Evolutionary conservation across 1,140 invertebrate species (phyloP).

Genomic region (Dreissena polymorpha): DNA sequence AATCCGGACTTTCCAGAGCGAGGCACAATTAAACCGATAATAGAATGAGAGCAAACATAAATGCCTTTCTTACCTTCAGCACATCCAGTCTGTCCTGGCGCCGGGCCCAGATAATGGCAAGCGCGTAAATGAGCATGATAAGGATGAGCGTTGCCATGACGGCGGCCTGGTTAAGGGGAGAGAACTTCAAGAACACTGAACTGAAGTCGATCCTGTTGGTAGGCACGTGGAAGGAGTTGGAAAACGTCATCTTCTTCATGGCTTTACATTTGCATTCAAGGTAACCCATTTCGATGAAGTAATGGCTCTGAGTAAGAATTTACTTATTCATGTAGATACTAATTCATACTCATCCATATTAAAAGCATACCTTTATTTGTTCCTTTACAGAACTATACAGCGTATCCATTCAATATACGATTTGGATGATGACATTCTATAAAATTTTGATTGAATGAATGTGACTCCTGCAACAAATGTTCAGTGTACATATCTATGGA

Average conservation of each 20-base stretch:
- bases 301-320: slow-evolving; percentile 11
- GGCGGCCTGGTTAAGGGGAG: slow-evolving; percentile 63
- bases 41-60: background rate
- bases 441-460: no score
- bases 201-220: slow-evolving; percentile 82
- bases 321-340: background rate
- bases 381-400: no score
- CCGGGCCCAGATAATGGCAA: slow-evolving; percentile 78
- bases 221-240: slow-evolving; percentile 77
- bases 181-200: slow-evolving; percentile 79
- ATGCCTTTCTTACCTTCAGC: slow-evolving; percentile 54
- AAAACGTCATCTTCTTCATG: slow-evolving; percentile 50
- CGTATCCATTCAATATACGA: no score
- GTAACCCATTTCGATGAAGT: background rate
- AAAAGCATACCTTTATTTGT: no score
- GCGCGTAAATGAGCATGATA: slow-evolving; percentile 77
- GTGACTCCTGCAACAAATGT: no score
- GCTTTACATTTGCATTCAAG: slow-evolving; percentile 6
- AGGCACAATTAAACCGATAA: no score
- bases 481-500: no score
- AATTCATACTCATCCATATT: background rate
- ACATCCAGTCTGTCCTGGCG: slow-evolving; percentile 78
- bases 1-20: no score
- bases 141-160: slow-evolving; percentile 78
- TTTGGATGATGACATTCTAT: no score